A percentile compares a stretch with the other conserved stretches of the same genome.
Evolutionary conservation across 2,888 invertebrate species (phyloP).

Genomic region (Athalia cordata): DNA sequence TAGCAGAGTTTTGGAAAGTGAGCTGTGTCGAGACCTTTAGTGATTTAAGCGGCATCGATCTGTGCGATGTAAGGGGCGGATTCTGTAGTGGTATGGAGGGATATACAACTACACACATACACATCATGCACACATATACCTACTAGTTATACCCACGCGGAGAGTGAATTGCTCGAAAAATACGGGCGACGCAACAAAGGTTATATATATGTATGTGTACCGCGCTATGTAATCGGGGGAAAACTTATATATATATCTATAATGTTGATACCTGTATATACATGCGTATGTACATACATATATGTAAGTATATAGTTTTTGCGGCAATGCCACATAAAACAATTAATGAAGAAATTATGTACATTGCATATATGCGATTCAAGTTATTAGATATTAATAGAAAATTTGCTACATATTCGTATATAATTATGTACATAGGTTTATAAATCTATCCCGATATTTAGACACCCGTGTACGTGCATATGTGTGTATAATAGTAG

Average conservation of each 20-base stretch:
- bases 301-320: background rate
- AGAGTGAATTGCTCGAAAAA: conserved; percentile 38
- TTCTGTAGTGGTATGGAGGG: background rate
- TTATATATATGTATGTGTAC: background rate
- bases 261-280: background rate
- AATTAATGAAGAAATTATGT: conserved; percentile 1
- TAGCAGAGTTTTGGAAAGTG: conserved; percentile 21
- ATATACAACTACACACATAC: background rate
- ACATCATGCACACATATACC: background rate
- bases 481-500: too few species aligned
- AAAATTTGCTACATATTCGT: too few species aligned
- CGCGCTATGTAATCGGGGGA: background rate
- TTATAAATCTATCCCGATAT: too few species aligned
- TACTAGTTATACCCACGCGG: conserved; percentile 21
- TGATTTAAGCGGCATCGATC: conserved; percentile 42
- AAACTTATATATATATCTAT: background rate
- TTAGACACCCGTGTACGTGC: too few species aligned
- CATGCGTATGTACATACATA: background rate
- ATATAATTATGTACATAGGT: too few species aligned
- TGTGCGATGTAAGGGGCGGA: conserved; percentile 11
- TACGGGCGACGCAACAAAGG: conserved; percentile 26
- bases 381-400: too few species aligned
- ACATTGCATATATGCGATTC: too few species aligned
- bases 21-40: conserved; percentile 35
- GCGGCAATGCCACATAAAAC: conserved; percentile 4